Percentiles rank a stretch among this genome's conserved stretches.
Conservation (phyloP, 2,888 invertebrate species). For the Tetragonula carbonaria region DNA sequence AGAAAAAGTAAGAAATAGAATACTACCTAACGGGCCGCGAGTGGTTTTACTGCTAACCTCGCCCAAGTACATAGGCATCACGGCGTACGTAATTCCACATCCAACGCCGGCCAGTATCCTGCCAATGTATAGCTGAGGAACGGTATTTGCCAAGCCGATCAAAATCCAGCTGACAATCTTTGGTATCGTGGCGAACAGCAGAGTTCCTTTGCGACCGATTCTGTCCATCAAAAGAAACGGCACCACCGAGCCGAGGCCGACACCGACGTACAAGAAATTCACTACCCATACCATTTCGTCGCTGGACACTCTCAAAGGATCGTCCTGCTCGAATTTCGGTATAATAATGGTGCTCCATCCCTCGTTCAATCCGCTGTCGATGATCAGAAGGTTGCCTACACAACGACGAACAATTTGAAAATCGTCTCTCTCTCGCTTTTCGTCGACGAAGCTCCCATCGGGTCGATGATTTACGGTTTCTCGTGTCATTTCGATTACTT, state of each 20-base stretch:
- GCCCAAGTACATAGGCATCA: conserved; percentile 81
- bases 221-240: conserved; percentile 80
- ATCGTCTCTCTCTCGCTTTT: neutral
- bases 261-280: conserved; percentile 79
- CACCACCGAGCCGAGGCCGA: conserved; percentile 78
- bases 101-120: conserved; percentile 79
- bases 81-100: conserved; percentile 80
- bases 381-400: conserved; percentile 80
- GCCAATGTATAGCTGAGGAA: conserved; percentile 73
- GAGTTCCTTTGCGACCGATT: conserved; percentile 80
- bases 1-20: conserved; percentile 26
- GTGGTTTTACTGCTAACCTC: conserved; percentile 80
- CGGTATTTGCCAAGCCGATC: conserved; percentile 74
- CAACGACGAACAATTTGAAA: conserved; percentile 13
- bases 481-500: conserved; percentile 68
- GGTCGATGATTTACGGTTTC: neutral
- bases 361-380: conserved; percentile 82
- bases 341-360: conserved; percentile 82
- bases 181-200: conserved; percentile 79
- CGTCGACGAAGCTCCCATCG: neutral
- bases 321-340: conserved; percentile 77
- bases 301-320: conserved; percentile 71
- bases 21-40: conserved; percentile 77
- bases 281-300: conserved; percentile 76
- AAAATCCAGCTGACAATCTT: conserved; percentile 80